A percentile compares a stretch with the other conserved stretches of the same genome.
Conservation (phyloP, 2,797 vertebrate species). For the Odontamblyopus lacepedii region DNA sequence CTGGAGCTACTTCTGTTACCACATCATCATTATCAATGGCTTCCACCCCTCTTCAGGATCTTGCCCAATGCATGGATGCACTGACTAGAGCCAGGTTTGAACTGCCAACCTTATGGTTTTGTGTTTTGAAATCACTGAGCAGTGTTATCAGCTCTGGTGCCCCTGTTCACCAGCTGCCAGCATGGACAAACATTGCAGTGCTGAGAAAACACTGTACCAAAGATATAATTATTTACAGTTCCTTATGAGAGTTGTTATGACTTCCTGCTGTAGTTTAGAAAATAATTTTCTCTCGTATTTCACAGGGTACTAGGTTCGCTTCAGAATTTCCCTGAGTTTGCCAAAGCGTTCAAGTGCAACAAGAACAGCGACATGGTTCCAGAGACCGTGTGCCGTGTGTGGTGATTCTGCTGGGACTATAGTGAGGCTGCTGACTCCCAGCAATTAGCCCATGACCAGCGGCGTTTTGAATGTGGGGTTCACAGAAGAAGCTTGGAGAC, state of each 20-base stretch:
- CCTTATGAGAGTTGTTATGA: background rate
- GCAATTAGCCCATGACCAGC: background rate
- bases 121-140: background rate
- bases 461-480: slow-evolving; percentile 20
- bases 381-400: slow-evolving; percentile 85
- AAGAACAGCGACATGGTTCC: slow-evolving; percentile 86
- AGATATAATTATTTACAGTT: no score
- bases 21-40: background rate
- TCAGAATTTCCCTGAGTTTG: slow-evolving; percentile 93
- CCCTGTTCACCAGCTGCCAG: background rate
- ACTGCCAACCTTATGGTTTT: background rate
- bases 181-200: background rate
- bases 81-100: background rate
- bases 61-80: background rate
- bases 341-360: slow-evolving; percentile 88
- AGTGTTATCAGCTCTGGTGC: background rate
- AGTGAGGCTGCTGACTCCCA: background rate
- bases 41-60: background rate
- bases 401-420: slow-evolving; percentile 76
- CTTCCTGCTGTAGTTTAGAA: background rate
- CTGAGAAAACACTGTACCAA: background rate
- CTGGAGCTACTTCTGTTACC: no score
- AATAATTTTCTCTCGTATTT: slow-evolving; percentile 19
- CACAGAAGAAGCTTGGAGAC: slow-evolving; percentile 36
- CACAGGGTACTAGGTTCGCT: slow-evolving; percentile 91